Evolutionary conservation across 2,888 invertebrate species (phyloP).

Genomic region (Pollenia labialis): DNA sequence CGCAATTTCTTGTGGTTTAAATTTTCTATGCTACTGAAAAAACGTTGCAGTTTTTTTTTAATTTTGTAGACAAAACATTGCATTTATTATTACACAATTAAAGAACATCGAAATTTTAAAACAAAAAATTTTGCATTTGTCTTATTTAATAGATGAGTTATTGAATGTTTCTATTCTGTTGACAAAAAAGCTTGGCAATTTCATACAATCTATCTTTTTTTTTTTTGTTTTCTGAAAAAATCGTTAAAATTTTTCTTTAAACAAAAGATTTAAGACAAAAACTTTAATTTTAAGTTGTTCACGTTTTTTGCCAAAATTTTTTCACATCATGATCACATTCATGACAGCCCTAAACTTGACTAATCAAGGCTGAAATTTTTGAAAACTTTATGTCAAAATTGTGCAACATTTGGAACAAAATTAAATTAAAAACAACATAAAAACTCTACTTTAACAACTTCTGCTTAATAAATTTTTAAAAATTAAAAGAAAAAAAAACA

Average conservation of each 20-base stretch:
- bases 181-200: too few relatives aligned
- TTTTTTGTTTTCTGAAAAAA: neutral
- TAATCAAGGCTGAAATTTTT: conserved; percentile 75
- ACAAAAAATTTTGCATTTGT: too few relatives aligned
- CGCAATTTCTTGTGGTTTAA: too few relatives aligned
- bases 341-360: conserved; percentile 78
- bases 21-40: too few relatives aligned
- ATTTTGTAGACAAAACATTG: too few relatives aligned
- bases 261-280: conserved; percentile 36
- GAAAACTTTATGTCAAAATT: conserved; percentile 71
- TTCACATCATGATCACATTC: conserved; percentile 45
- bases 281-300: neutral
- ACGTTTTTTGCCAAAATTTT: conserved; percentile 36
- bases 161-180: too few relatives aligned
- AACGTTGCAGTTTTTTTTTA: too few relatives aligned
- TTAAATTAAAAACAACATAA: conserved; percentile 37
- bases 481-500: neutral
- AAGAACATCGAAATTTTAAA: too few relatives aligned
- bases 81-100: too few relatives aligned
- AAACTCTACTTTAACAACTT: neutral
- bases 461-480: too few relatives aligned
- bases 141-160: too few relatives aligned
- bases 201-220: neutral
- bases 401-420: conserved; percentile 23
- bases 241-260: neutral